Conservation (phyloP, 2,888 invertebrate species). For the Ecliptopera silaceata region DNA sequence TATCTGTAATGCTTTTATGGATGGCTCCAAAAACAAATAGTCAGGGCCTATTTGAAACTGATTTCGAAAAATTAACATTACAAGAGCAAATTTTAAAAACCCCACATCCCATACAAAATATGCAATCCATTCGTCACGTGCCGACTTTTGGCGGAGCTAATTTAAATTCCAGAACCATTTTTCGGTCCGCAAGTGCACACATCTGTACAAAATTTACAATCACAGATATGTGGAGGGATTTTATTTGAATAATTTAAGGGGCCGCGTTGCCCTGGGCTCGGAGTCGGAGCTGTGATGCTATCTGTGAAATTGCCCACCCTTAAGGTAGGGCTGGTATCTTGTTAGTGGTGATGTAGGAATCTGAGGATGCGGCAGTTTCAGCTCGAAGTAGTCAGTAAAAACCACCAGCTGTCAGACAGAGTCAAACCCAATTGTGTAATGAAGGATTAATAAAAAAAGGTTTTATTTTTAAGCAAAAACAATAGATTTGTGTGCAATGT, state of each 20-base stretch:
- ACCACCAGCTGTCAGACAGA: no score
- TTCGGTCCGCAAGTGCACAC: conserved; percentile 45
- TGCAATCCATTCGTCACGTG: not conserved
- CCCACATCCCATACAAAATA: no score
- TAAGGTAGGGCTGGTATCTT: conserved; percentile 38
- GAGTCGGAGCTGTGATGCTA: conserved; percentile 51
- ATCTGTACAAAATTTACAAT: conserved; percentile 70
- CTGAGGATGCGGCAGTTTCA: conserved; percentile 34
- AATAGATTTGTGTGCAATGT: no score
- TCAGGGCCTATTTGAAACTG: no score
- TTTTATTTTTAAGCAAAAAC: no score
- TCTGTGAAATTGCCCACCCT: conserved; percentile 72
- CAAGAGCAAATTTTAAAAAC: no score
- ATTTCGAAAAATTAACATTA: no score
- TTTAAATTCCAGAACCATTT: conserved; percentile 26
- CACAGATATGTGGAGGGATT: conserved; percentile 69
- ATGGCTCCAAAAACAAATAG: no score
- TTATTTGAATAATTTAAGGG: conserved; percentile 79
- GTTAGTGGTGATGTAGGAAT: conserved; percentile 31
- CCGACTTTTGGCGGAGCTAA: not conserved
- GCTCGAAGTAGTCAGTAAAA: no score
- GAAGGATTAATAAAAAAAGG: no score
- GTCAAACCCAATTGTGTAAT: no score
- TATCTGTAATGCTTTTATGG: no score
- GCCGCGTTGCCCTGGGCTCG: conserved; percentile 48